Evolutionary conservation across 2,113 vertebrate genomes (phyloP).

Genomic region (Caretta caretta): DNA sequence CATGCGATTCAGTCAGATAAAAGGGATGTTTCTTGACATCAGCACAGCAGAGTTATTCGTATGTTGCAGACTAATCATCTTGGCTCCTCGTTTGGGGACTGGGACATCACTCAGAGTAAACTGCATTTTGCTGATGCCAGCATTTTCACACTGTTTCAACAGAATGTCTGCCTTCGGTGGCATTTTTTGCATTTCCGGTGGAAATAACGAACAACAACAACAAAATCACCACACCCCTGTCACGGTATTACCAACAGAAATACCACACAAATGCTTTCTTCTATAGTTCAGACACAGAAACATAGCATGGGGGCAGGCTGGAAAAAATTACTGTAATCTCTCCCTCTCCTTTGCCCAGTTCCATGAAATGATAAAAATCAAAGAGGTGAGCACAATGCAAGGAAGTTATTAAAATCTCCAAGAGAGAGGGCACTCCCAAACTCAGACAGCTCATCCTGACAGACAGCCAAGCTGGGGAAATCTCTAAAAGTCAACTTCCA

Average conservation of each 20-base stretch:
- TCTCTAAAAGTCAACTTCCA: not conserved
- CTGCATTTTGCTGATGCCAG: slow-evolving; percentile 35
- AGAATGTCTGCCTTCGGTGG: not conserved
- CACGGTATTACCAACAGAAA: not conserved
- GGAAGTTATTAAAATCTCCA: slow-evolving; percentile 10
- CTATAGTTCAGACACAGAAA: not conserved
- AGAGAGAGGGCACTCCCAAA: not conserved
- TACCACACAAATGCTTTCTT: not conserved
- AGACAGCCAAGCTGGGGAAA: not conserved
- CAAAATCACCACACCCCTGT: not conserved
- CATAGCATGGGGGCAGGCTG: not conserved
- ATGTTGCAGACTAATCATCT: slow-evolving; percentile 60
- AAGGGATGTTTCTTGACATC: slow-evolving; percentile 47
- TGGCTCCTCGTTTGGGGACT: slow-evolving; percentile 33
- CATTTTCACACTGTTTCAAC: slow-evolving; percentile 31
- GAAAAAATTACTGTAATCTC: not conserved
- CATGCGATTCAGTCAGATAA: slow-evolving; percentile 44
- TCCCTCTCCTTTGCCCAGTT: not conserved
- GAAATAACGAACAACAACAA: not conserved
- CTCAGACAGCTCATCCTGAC: not conserved
- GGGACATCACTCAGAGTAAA: slow-evolving; percentile 28
- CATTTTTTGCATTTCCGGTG: not conserved
- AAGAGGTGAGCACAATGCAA: not conserved
- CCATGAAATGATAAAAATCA: slow-evolving; percentile 9
- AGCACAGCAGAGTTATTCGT: slow-evolving; percentile 57